A percentile compares a stretch with the other conserved stretches of the same genome.
phyloP scores from a whole-genome alignment of 2,113 vertebrate species.

The Lagopus leucura region DNA sequence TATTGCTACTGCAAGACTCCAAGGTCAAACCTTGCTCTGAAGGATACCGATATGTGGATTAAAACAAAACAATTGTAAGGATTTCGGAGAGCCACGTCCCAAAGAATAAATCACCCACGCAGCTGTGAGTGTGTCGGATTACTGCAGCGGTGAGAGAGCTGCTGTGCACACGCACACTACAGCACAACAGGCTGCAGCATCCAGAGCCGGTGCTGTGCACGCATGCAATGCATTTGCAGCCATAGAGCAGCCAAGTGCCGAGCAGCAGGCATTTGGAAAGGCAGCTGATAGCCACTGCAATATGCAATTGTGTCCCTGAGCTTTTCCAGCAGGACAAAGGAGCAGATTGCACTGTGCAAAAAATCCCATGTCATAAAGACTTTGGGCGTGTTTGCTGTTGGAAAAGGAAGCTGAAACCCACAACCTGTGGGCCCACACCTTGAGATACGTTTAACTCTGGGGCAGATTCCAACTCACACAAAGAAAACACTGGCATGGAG shows the following conservation, averaged over 20 bases:
- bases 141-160: accelerated
- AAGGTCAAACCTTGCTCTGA: slow-evolving; percentile 38
- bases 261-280: slow-evolving; percentile 10
- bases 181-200: background rate
- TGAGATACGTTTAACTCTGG: background rate
- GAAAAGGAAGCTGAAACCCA: background rate
- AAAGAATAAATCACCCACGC: background rate
- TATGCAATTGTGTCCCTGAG: slow-evolving; percentile 7
- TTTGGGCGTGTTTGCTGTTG: background rate
- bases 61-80: background rate
- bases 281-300: background rate
- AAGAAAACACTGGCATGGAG: background rate
- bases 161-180: background rate
- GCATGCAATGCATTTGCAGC: background rate
- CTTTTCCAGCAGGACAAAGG: slow-evolving; percentile 22
- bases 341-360: background rate
- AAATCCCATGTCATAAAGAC: background rate
- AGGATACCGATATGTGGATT: background rate
- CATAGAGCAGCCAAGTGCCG: slow-evolving; percentile 27
- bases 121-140: accelerated
- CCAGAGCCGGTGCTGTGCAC: background rate
- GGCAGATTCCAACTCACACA: background rate
- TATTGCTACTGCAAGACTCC: background rate
- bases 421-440: background rate
- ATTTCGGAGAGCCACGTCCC: background rate